A percentile compares a stretch with the other conserved stretches of the same genome.
Evolutionary conservation across 2,797 vertebrate genomes (phyloP).

Genomic region (Fistularia commersonii): DNA sequence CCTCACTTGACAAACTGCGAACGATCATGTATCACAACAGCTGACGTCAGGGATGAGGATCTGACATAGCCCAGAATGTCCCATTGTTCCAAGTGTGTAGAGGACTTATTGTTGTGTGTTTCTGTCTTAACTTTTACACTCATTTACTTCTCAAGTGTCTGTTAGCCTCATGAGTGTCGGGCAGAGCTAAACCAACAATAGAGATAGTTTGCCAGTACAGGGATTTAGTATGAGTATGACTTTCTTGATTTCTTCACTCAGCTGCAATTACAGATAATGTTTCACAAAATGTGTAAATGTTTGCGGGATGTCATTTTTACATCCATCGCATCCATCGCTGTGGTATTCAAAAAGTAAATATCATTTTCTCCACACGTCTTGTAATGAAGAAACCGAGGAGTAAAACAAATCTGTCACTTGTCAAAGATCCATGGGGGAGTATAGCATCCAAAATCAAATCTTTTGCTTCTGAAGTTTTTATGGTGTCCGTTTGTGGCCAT

Average conservation of each 20-base stretch:
- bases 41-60: constrained; percentile 62
- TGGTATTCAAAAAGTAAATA: no score
- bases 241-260: no score
- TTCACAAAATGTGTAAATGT: no score
- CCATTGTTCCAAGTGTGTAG: constrained; percentile 46
- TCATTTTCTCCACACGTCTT: not conserved
- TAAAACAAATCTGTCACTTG: constrained; percentile 16
- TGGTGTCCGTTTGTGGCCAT: constrained; percentile 9
- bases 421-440: not conserved
- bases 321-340: no score
- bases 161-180: constrained; percentile 11
- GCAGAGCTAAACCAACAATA: constrained; percentile 2
- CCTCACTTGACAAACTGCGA: constrained; percentile 22
- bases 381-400: constrained; percentile 4
- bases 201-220: no score
- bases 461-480: constrained; percentile 8
- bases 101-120: constrained; percentile 17
- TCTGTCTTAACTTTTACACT: constrained; percentile 32
- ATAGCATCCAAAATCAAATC: not conserved
- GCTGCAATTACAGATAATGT: no score
- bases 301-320: no score
- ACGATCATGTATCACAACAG: constrained; percentile 62
- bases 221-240: no score
- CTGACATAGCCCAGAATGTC: constrained; percentile 39
- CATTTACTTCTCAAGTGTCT: constrained; percentile 19